Conservation (phyloP, 2,113 vertebrate species). For the Lampris megalopsis region DNA sequence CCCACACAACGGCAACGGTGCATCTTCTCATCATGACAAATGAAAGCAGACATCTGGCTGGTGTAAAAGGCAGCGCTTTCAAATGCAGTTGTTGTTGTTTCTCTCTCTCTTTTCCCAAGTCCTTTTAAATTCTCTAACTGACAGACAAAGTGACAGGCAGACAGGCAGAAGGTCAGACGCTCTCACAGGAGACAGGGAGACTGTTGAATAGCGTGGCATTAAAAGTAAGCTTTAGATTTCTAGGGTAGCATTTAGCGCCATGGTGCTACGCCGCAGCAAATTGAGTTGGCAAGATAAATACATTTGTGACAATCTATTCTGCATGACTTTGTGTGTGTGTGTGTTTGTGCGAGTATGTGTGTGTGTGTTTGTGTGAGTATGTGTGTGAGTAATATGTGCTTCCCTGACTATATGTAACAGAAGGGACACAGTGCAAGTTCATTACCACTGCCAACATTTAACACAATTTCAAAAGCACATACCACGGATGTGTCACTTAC, state of each 20-base stretch:
- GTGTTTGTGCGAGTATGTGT: constrained; percentile 3
- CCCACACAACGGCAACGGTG: not conserved
- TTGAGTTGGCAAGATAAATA: no score
- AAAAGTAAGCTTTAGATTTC: not conserved
- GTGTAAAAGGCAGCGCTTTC: constrained; percentile 15
- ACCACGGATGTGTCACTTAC: constrained; percentile 3
- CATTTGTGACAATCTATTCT: no score
- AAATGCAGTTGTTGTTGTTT: not conserved
- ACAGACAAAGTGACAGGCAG: not conserved
- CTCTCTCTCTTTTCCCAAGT: not conserved
- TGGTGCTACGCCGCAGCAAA: not conserved
- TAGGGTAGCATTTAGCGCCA: not conserved
- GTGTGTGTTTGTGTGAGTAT: not conserved
- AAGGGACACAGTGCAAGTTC: constrained; percentile 18
- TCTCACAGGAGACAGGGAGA: not conserved
- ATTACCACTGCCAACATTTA: constrained; percentile 20
- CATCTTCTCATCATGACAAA: constrained; percentile 24
- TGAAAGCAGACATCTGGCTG: constrained; percentile 25
- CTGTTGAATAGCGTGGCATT: not conserved
- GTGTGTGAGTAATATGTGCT: not conserved
- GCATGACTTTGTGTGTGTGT: no score
- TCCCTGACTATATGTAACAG: constrained; percentile 7
- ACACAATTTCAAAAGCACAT: constrained; percentile 12
- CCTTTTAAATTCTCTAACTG: not conserved
- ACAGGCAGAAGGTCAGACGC: not conserved